Evolutionary conservation across 2,888 invertebrate genomes (phyloP), one percentile per base, ranked within the genome.

Genomic region (Gisinianus flammeolus): DNA sequence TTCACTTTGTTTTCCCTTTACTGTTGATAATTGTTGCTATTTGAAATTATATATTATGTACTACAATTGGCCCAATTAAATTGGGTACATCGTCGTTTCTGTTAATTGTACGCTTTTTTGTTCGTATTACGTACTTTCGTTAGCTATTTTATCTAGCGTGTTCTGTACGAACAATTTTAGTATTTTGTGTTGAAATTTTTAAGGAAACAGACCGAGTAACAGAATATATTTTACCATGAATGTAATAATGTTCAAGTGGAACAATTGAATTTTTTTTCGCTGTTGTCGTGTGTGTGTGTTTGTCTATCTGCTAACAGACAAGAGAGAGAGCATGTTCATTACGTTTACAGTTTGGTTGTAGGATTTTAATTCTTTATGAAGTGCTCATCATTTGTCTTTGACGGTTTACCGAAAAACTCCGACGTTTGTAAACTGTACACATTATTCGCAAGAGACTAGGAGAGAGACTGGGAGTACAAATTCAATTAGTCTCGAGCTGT

Each of bases 401-500:
- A 54, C 54, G 54, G 54, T n/a, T n/a, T n/a, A n/a, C n/a, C n/a
- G n/a, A n/a, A n/a, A n/a, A n/a, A n/a, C n/a, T n/a, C n/a, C n/a
- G 44, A 16, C 12, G 44, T 16, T 6, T 44, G 44, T 44, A 44
- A 19, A 44, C 6, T 44, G 44, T 44, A 44, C 16, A 44, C 44
- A 44, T 44, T 44, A 44, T 44, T 44, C 44, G 44, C 44, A 44
- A 58, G 28, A 62, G 28, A 22, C 62, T 62, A 26, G 62, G 26
- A 19, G 54, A 54, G 54, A 16, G 54, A 54, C 54, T 54, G 19
- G 54, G 54, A 62, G 26, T 62, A 24, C 26, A 62, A 62, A 62
- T 26, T 28, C 62, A 62, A 62, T 62, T 62, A 62, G 62, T 62
- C 26, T 62, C 62, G 62, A 58, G 62, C 26, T 62, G 62, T 62